Base-by-base conservation (phyloP, 2,113 vertebrate genomes). In the Mastomys coucha region DNA sequence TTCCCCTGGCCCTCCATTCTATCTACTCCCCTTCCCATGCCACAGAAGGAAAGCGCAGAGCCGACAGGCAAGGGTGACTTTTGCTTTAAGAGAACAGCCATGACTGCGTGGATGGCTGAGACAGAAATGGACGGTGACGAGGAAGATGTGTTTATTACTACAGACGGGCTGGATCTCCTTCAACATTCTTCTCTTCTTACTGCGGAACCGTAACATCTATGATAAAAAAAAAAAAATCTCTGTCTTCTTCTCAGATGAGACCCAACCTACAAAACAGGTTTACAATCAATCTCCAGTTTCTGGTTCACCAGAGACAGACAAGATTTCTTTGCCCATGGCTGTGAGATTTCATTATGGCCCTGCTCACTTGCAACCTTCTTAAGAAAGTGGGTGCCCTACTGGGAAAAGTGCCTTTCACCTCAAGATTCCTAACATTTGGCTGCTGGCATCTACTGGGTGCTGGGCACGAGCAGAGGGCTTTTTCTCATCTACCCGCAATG, bases 171-270 rank as follows among this genome's bases (percentile, higher is more conserved):
- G 69, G 80, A 49, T 49, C 45, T 89, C 77, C 84, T n/a, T 94
- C 94, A 76, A 80, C 85, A 84, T 42, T 93, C 81, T 63, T 87
- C 26, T 91, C 75, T 56, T 95, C 45, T 78, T 72, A 42, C 51
- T 9, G 5, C 72, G 58, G 78, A 93, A 82, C 81, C 49, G 49
- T 91, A 76, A 45, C 31, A 77, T 91, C 86, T 72, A 60, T 70
- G 49, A 95, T 63, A 76, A 95, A 42, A 58, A 42, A 75, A 78
- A 77, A 49, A 51, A 17, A 49, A 76, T 1, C 28, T 28, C 86
- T 33, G 12, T 49, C 80, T 63, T n/a, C 65, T 76, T 91, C 26
- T 84, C 39, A 75, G 53, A 96, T 67, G 56, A 87, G 49, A 72
- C 42, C 53, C 88, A 82, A 84, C n/a, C 70, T 69, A 84, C 60